These are phyloP conservation scores for Tympanuchus pallidicinctus DNA, from an alignment of 2,113 vertebrate species.

Conservation along the genomic window DNA sequence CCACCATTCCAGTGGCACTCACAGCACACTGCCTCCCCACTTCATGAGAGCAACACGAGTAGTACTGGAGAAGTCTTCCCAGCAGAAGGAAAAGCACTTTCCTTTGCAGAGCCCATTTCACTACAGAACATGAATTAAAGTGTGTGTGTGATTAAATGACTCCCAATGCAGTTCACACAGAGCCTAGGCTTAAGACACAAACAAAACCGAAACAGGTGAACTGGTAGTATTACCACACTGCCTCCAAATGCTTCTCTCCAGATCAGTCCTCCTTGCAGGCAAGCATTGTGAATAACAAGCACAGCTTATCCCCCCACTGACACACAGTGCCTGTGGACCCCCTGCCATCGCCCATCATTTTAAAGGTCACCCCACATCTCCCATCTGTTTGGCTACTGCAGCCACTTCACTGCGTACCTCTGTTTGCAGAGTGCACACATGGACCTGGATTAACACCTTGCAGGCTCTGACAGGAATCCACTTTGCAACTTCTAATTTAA, in stretches of 20 bases:
- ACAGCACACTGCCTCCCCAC: neutral
- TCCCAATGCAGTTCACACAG: neutral
- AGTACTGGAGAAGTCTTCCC: neutral
- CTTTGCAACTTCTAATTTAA: neutral
- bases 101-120: neutral
- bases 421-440: neutral
- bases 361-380: neutral
- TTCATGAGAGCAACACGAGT: rapidly evolving
- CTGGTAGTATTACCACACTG: neutral
- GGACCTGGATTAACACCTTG: neutral
- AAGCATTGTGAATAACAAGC: neutral
- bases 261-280: neutral
- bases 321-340: rapidly evolving
- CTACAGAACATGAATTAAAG: neutral
- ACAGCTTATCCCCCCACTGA: neutral
- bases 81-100: neutral
- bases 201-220: neutral
- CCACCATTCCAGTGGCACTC: neutral
- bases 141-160: neutral
- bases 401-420: neutral
- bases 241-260: neutral
- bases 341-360: neutral
- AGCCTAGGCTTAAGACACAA: neutral
- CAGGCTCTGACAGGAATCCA: neutral
- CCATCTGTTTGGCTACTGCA: neutral